These are phyloP conservation scores for Hydropsyche tenuis DNA, from an alignment of 1,140 invertebrate genomes.

Conservation along the genomic window DNA sequence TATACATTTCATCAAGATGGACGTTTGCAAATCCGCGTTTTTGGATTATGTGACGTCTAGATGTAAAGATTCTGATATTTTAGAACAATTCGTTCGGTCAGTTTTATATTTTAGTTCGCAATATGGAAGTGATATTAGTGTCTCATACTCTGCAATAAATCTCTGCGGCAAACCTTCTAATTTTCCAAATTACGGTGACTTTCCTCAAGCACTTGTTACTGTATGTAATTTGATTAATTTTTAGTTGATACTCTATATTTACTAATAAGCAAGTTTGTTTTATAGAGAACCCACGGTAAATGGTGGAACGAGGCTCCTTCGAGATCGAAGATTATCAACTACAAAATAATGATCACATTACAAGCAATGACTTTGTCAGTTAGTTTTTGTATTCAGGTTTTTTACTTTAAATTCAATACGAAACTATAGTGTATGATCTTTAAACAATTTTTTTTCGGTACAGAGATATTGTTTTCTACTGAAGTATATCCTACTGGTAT, in stretches of 20 bases:
- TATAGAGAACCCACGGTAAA: conserved; percentile 84
- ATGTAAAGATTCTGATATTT: conserved; percentile 46
- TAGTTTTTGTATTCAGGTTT: conserved; percentile 48
- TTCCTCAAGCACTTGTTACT: conserved; percentile 87
- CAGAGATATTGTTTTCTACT: conserved; percentile 76
- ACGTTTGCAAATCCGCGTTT: not conserved
- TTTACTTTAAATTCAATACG: conserved; percentile 13
- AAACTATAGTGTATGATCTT: conserved; percentile 6
- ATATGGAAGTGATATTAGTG: conserved; percentile 85
- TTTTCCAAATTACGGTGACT: conserved; percentile 89
- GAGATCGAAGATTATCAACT: conserved; percentile 72
- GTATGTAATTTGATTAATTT: conserved; percentile 60
- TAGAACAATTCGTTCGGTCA: conserved; percentile 72
- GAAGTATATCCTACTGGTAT: conserved; percentile 79
- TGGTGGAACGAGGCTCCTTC: conserved; percentile 88
- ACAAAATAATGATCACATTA: conserved; percentile 71
- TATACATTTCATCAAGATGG: too few species aligned
- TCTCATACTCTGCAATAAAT: conserved; percentile 88
- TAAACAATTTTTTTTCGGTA: conserved; percentile 46
- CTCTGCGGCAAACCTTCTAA: conserved; percentile 81
- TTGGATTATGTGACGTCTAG: conserved; percentile 19
- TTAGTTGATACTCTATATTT: conserved; percentile 65
- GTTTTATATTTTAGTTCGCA: conserved; percentile 87
- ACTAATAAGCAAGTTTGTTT: conserved; percentile 74
- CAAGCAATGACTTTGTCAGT: conserved; percentile 88